phyloP scores from a whole-genome alignment of 2,888 invertebrate genomes.

The Cerastis leucographa region DNA sequence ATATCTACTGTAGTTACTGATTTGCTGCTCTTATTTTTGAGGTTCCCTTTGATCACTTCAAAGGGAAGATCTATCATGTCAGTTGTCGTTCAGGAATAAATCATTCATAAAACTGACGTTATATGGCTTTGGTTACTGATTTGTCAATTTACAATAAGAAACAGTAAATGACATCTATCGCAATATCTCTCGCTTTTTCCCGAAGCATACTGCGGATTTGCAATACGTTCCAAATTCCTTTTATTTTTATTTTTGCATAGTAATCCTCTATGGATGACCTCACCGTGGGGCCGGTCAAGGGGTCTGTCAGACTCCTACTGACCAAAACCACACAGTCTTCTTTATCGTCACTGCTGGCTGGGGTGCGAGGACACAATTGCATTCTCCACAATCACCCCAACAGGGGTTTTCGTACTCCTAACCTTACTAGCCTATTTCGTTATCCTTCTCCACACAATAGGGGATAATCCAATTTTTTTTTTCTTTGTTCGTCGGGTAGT shows the following conservation, averaged over 20 bases:
- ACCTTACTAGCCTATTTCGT: background rate
- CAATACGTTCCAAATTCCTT: slow-evolving; percentile 21
- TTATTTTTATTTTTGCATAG: too few species aligned
- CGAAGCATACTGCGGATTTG: slow-evolving; percentile 8
- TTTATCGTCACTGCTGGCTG: too few species aligned
- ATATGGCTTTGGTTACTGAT: background rate
- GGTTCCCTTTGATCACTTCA: background rate
- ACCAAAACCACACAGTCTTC: too few species aligned
- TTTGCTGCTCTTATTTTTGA: background rate
- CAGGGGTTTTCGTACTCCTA: background rate
- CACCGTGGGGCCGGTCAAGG: too few species aligned
- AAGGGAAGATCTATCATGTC: too few species aligned
- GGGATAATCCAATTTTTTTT: too few species aligned
- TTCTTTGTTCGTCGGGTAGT: too few species aligned
- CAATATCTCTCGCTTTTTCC: slow-evolving; percentile 2
- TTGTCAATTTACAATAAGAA: background rate
- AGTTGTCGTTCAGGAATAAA: background rate
- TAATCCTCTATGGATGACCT: too few species aligned
- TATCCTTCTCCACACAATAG: background rate
- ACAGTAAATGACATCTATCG: background rate
- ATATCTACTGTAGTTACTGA: background rate
- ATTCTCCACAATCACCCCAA: too few species aligned
- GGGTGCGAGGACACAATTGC: too few species aligned
- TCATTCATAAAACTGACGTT: background rate
- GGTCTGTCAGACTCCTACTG: too few species aligned